A percentile compares a stretch with the other conserved stretches of the same genome.
phyloP scores from a whole-genome alignment of 2,797 vertebrate genomes.

The Trichosurus vulpecula region DNA sequence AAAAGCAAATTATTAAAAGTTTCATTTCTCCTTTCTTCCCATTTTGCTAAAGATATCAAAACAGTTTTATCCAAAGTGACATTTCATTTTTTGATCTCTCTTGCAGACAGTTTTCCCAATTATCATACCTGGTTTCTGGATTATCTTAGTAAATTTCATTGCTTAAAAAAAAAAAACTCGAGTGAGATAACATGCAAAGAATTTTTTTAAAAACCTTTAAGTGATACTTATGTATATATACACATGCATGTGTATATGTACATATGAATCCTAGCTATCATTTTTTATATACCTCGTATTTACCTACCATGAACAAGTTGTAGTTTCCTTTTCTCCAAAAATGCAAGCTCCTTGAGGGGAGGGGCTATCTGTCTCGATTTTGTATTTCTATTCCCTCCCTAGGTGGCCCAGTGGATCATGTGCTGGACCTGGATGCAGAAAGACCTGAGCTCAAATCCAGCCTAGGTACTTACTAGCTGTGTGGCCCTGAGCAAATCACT shows the following conservation, averaged over 20 bases:
- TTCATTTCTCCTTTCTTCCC: slow-evolving; percentile 13
- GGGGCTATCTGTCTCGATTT: not conserved
- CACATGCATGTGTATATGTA: not conserved
- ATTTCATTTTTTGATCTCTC: not conserved
- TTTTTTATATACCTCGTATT: not conserved
- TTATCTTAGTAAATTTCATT: not conserved
- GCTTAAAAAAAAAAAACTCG: not conserved
- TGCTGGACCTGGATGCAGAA: not conserved
- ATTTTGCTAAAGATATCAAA: slow-evolving; percentile 48
- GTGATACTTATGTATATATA: not conserved
- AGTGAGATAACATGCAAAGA: not conserved
- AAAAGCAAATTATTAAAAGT: slow-evolving; percentile 30
- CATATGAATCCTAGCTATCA: not conserved
- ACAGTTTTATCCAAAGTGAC: slow-evolving; percentile 48
- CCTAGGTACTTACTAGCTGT: not conserved
- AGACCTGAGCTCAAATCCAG: not conserved
- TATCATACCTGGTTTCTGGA: slow-evolving; percentile 40
- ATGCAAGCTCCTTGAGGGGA: not conserved
- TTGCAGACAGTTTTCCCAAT: slow-evolving; percentile 7
- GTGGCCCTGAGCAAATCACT: not conserved
- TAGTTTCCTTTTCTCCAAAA: not conserved
- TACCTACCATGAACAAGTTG: not conserved
- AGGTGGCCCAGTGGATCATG: not conserved
- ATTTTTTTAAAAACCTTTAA: not conserved
- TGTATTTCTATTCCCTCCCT: not conserved